These are phyloP conservation scores for Odocoileus hemionus DNA, from an alignment of 2,113 vertebrate genomes.

Conservation along the genomic window DNA sequence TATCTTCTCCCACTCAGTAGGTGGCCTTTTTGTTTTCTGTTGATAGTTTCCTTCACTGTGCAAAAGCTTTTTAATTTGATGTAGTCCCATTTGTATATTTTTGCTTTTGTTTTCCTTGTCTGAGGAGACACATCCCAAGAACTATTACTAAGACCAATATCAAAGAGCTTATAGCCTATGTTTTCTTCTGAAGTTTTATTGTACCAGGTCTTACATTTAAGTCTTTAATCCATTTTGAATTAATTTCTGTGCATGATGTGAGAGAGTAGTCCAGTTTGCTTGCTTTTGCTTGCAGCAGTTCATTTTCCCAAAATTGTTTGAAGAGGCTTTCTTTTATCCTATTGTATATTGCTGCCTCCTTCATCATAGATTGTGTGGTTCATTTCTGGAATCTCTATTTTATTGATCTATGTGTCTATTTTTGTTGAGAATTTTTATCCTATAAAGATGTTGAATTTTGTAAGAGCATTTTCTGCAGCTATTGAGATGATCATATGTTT, in stretches of 20 bases:
- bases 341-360: not conserved
- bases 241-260: not conserved
- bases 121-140: not conserved
- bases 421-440: not conserved
- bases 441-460: not conserved
- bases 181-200: not conserved
- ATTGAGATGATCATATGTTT: not conserved
- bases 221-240: not conserved
- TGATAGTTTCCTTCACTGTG: not conserved
- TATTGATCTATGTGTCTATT: not conserved
- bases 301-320: not conserved
- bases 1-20: not conserved
- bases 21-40: not conserved
- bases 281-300: not conserved
- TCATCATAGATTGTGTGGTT: not conserved
- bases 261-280: not conserved
- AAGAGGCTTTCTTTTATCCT: not conserved
- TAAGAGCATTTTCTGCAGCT: not conserved
- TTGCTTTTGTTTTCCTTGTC: not conserved
- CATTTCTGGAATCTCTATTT: not conserved
- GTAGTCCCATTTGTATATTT: not conserved
- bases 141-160: not conserved
- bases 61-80: not conserved
- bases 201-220: not conserved
- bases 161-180: not conserved